Evolutionary conservation across 2,888 invertebrate genomes (phyloP).

Genomic region (Eretmocerus hayati): DNA sequence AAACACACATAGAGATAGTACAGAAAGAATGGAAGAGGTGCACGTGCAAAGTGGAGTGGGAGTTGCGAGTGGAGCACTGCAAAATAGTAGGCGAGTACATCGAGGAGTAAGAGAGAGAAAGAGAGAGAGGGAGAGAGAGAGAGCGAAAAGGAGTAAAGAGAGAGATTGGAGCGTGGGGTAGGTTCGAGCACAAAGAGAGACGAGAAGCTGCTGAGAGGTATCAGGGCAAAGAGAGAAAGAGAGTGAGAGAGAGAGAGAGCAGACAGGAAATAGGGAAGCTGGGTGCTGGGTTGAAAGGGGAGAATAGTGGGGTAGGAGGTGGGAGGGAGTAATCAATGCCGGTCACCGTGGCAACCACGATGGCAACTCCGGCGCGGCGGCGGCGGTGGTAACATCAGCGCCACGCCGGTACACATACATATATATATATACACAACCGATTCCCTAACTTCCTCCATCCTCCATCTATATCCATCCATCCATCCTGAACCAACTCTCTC

Average conservation of each 20-base stretch:
- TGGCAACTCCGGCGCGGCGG: conserved; percentile 32
- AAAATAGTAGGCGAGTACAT: conserved; percentile 12
- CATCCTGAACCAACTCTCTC: conserved; percentile 31
- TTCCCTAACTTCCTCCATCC: conserved; percentile 6
- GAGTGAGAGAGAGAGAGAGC: background rate
- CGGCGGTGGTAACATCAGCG: conserved; percentile 2
- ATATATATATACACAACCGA: too few relatives aligned
- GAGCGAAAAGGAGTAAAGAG: background rate
- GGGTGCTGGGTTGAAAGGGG: background rate
- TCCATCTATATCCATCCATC: conserved; percentile 25
- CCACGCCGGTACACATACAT: too few relatives aligned
- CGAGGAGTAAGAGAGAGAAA: conserved; percentile 2
- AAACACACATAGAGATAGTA: conserved; percentile 6
- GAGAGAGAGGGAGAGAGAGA: conserved; percentile 1
- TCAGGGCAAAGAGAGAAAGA: conserved; percentile 3
- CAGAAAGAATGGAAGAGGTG: conserved; percentile 5
- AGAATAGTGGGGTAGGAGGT: conserved; percentile 16
- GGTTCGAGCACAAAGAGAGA: conserved; percentile 2
- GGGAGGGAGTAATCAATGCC: conserved; percentile 45
- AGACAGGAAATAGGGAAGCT: conserved; percentile 6
- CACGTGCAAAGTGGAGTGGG: background rate
- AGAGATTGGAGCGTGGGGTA: too few relatives aligned
- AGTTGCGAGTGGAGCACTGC: background rate
- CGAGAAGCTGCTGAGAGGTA: conserved; percentile 2
- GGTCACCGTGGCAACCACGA: conserved; percentile 44